These are phyloP conservation scores for Thamnophis elegans DNA, from an alignment of 2,797 vertebrate species.

Conservation along the genomic window DNA sequence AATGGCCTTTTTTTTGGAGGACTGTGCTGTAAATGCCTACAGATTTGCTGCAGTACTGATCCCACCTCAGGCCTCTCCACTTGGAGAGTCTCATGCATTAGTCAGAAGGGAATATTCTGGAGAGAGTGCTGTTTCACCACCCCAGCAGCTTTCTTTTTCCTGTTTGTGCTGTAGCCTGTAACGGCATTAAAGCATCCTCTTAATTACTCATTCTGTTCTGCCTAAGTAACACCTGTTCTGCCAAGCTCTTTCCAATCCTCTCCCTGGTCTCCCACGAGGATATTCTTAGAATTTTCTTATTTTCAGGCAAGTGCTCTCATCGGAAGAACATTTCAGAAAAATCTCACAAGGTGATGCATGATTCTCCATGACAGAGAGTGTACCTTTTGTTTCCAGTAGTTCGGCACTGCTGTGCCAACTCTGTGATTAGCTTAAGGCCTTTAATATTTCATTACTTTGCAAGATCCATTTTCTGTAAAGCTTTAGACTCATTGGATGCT, in stretches of 20 bases:
- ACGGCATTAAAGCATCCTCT: conserved; percentile 26
- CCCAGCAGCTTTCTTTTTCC: conserved; percentile 21
- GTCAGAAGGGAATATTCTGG: conserved; percentile 24
- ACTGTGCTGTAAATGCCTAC: neutral
- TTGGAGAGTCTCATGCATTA: conserved; percentile 3
- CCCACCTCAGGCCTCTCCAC: neutral
- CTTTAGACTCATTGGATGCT: neutral
- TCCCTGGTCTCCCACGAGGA: conserved; percentile 11
- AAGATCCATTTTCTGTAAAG: conserved; percentile 12
- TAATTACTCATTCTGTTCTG: conserved; percentile 25
- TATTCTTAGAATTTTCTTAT: conserved; percentile 20
- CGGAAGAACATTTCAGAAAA: neutral
- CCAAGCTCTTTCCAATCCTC: conserved; percentile 17
- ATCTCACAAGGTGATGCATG: neutral
- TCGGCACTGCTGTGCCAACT: neutral
- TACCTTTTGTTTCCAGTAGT: conserved; percentile 7
- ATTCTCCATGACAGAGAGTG: neutral
- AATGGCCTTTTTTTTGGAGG: neutral
- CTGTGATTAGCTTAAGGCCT: conserved; percentile 11
- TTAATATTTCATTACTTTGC: conserved; percentile 28
- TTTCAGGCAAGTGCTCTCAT: conserved; percentile 3
- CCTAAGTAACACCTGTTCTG: conserved; percentile 19
- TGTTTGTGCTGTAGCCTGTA: conserved; percentile 22
- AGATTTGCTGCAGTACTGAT: neutral
- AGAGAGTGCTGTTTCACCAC: conserved; percentile 8